Conservation (phyloP, 1,140 invertebrate genomes). For the Solenopsis fugax region DNA sequence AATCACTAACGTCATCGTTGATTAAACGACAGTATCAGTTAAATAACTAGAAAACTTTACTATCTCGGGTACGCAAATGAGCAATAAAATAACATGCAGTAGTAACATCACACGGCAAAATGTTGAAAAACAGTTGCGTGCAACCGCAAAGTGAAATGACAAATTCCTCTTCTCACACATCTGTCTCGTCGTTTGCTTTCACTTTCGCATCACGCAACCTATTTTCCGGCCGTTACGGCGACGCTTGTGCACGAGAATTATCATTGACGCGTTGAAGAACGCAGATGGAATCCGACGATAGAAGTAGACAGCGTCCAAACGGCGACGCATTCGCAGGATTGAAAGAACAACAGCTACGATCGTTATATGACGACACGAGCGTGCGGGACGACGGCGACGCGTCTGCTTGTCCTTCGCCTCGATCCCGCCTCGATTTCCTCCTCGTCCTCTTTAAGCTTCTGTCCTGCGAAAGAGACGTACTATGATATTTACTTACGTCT, state of each 20-base stretch:
- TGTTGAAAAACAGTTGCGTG: constrained; percentile 28
- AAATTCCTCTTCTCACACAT: constrained; percentile 24
- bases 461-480: constrained; percentile 2
- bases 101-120: neutral
- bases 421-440: constrained; percentile 13
- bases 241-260: constrained; percentile 58
- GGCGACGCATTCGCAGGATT: constrained; percentile 34
- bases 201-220: constrained; percentile 51
- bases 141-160: constrained; percentile 31
- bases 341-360: constrained; percentile 3
- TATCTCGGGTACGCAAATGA: constrained; percentile 14
- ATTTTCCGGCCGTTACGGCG: constrained; percentile 28
- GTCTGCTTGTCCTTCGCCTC: constrained; percentile 23
- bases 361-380: neutral
- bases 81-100: constrained; percentile 16
- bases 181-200: constrained; percentile 50
- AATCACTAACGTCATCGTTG: neutral
- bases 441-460: neutral
- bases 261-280: constrained; percentile 49
- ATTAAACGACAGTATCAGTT: neutral
- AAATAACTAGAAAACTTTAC: constrained; percentile 13
- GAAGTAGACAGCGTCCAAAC: neutral
- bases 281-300: constrained; percentile 69
- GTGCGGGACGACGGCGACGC: neutral
- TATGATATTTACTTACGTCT: constrained; percentile 54